A percentile compares a stretch with the other conserved stretches of the same genome.
These are phyloP conservation scores for Teleogryllus occipitalis DNA, from an alignment of 1,140 invertebrate genomes.

Conservation along the genomic window DNA sequence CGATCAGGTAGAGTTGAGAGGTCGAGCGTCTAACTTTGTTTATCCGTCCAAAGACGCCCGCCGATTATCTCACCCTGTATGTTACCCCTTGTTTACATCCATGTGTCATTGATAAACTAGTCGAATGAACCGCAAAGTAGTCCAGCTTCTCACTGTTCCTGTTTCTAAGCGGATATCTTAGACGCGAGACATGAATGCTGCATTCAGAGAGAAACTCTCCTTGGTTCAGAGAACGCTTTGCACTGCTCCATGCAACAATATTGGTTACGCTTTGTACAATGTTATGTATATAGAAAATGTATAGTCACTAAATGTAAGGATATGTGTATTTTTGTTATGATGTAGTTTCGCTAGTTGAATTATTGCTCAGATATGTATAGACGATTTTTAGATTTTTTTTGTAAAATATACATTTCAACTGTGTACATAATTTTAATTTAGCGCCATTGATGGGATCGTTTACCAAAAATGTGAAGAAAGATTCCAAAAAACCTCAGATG, in stretches of 20 bases:
- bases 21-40: too few species aligned
- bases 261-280: not conserved
- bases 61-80: too few species aligned
- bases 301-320: not conserved
- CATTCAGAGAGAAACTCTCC: too few species aligned
- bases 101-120: not conserved
- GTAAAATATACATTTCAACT: not conserved
- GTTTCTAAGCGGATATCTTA: too few species aligned
- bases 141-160: not conserved
- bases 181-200: too few species aligned
- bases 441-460: not conserved
- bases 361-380: not conserved
- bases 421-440: not conserved
- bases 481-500: not conserved
- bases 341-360: not conserved
- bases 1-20: too few species aligned
- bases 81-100: not conserved
- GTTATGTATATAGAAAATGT: not conserved
- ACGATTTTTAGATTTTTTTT: not conserved
- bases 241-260: not conserved
- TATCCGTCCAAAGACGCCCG: not conserved
- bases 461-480: not conserved
- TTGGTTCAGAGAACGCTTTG: not conserved
- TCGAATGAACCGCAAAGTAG: not conserved
- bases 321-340: not conserved